These are phyloP conservation scores for Pipistrellus nathusii DNA, from an alignment of 2,797 vertebrate species.

Conservation along the genomic window DNA sequence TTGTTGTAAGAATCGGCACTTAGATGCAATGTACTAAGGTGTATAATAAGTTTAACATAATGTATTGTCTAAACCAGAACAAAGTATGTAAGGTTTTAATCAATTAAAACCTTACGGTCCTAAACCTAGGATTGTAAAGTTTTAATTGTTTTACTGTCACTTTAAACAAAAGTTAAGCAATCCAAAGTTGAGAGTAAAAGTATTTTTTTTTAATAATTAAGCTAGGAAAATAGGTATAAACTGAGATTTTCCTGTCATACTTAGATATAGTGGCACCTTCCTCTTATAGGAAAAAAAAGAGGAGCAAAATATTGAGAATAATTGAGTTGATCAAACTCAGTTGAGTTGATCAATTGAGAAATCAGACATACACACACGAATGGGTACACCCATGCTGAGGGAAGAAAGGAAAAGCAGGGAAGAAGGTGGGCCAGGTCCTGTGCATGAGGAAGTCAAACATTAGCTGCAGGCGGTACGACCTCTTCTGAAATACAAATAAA, in stretches of 20 bases:
- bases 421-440: too few species aligned
- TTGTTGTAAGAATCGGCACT: not conserved
- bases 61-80: not conserved
- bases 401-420: not conserved
- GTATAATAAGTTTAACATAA: not conserved
- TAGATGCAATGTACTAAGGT: not conserved
- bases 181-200: not conserved
- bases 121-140: too few species aligned
- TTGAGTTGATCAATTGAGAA: not conserved
- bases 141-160: not conserved
- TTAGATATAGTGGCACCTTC: not conserved
- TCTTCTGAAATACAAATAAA: not conserved
- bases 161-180: conserved; percentile 4
- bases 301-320: not conserved
- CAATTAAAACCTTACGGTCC: too few species aligned
- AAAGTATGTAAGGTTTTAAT: not conserved
- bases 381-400: fast-evolving
- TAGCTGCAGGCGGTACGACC: not conserved
- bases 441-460: not conserved
- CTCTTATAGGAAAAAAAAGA: not conserved
- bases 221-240: not conserved
- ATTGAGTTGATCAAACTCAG: not conserved
- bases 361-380: too few species aligned
- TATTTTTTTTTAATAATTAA: not conserved
- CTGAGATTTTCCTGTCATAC: not conserved